Conservation (phyloP, 2,888 invertebrate genomes). For the Euplexia lucipara region DNA sequence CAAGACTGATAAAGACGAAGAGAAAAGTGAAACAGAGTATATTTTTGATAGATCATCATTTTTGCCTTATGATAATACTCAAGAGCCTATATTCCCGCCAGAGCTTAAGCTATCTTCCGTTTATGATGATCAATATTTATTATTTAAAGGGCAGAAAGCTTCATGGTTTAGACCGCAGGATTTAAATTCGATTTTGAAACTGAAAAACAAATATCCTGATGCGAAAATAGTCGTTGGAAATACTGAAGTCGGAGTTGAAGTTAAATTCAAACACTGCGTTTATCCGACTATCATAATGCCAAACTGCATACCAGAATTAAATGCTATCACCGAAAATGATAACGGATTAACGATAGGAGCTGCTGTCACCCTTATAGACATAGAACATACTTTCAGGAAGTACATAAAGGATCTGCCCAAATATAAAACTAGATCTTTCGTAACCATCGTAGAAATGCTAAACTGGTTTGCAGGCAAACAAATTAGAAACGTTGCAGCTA, state of each 20-base stretch:
- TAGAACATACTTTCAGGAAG: constrained; percentile 92
- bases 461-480: constrained; percentile 99
- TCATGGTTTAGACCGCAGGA: constrained; percentile 94
- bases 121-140: constrained; percentile 90
- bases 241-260: constrained; percentile 96
- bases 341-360: constrained; percentile 94
- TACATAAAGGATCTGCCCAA: constrained; percentile 91
- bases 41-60: constrained; percentile 92
- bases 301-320: constrained; percentile 95
- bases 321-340: constrained; percentile 89
- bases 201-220: constrained; percentile 92
- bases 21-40: constrained; percentile 86
- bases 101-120: constrained; percentile 92
- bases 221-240: constrained; percentile 96
- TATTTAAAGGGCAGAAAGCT: constrained; percentile 88
- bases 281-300: constrained; percentile 96
- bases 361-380: constrained; percentile 94
- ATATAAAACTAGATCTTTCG: constrained; percentile 92
- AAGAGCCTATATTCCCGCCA: constrained; percentile 96
- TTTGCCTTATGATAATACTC: constrained; percentile 93
- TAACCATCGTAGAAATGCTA: constrained; percentile 95
- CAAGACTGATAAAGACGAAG: constrained; percentile 73
- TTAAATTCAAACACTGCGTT: constrained; percentile 94
- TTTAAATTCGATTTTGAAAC: constrained; percentile 90
- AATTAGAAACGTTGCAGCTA: constrained; percentile 97